Evolutionary conservation across 2,888 invertebrate species (phyloP).

Genomic region (Omphaloscelis lunosa): DNA sequence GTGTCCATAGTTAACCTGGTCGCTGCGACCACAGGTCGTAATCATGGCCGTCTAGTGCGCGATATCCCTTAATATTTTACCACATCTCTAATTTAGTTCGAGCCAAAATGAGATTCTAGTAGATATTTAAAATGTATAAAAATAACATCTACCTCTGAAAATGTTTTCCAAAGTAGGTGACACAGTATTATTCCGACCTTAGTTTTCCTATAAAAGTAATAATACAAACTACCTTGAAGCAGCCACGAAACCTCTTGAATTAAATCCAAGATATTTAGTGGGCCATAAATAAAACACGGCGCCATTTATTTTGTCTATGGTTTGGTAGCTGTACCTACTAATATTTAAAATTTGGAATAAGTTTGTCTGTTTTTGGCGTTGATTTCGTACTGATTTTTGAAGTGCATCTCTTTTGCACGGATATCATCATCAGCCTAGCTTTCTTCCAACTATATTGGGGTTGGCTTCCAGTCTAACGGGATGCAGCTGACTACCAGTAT

Average conservation of each 20-base stretch:
- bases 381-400: not conserved
- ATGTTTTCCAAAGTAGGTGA: not conserved
- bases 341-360: not conserved
- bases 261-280: slow-evolving; percentile 49
- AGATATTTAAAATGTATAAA: no score
- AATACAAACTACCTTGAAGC: slow-evolving; percentile 13
- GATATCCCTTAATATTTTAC: no score
- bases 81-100: no score
- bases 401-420: no score
- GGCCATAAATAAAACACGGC: slow-evolving; percentile 38
- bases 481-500: no score
- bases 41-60: no score
- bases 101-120: no score
- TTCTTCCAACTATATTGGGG: no score
- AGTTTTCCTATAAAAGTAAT: slow-evolving; percentile 7
- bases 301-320: slow-evolving; percentile 34
- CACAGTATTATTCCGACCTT: not conserved
- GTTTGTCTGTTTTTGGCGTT: slow-evolving; percentile 9
- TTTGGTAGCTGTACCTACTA: not conserved
- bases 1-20: no score
- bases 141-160: not conserved
- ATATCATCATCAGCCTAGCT: no score
- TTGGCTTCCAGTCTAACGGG: no score
- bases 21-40: no score
- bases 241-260: slow-evolving; percentile 48